Evolutionary conservation across 2,888 invertebrate species (phyloP).

Genomic region (Elgonia sp.): DNA sequence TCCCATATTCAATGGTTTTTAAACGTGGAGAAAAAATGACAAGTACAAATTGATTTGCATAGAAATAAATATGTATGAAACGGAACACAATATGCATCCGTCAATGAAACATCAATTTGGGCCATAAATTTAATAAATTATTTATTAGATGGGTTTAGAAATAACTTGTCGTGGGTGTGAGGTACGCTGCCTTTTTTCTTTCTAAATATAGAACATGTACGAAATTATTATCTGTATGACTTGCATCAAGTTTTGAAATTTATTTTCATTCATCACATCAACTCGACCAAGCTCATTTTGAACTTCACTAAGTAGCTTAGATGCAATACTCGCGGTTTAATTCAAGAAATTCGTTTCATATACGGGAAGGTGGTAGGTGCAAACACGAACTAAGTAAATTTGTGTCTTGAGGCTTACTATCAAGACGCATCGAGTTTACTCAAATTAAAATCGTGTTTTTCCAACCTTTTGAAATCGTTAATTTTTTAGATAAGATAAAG

Average conservation of each 20-base stretch:
- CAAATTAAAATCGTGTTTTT: no score
- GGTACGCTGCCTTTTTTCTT: conserved; percentile 5
- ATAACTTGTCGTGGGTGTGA: conserved; percentile 39
- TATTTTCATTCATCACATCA: conserved; percentile 57
- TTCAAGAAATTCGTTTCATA: conserved; percentile 35
- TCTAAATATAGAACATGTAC: conserved; percentile 30
- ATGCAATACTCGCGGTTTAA: conserved; percentile 37
- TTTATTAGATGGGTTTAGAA: conserved; percentile 60
- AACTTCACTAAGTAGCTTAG: conserved; percentile 40
- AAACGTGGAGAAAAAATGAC: no score
- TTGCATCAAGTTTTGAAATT: conserved; percentile 57
- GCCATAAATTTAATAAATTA: conserved; percentile 51
- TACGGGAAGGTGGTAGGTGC: neutral
- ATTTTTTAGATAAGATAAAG: no score
- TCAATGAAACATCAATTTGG: conserved; percentile 24
- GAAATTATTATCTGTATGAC: conserved; percentile 55
- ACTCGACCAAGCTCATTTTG: conserved; percentile 42
- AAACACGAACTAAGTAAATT: conserved; percentile 5
- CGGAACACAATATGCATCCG: no score
- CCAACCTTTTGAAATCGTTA: no score
- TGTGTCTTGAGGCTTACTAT: neutral
- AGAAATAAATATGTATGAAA: no score
- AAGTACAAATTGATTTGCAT: no score
- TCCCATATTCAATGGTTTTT: no score
- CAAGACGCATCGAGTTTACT: no score